phyloP scores from a whole-genome alignment of 2,113 vertebrate species.

The Callospermophilus lateralis region DNA sequence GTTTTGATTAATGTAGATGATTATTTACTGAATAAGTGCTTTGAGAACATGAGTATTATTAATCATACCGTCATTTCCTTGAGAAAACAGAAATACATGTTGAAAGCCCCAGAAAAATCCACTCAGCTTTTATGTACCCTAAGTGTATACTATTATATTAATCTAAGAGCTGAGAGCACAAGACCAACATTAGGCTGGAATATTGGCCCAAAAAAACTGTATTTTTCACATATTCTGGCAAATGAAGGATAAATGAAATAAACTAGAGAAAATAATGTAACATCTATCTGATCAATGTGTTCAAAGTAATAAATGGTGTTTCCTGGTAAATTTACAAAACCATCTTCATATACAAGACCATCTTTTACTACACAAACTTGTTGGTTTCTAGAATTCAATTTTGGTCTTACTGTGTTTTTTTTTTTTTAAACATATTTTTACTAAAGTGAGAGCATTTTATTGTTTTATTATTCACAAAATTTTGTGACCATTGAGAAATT shows the following conservation, averaged over 20 bases:
- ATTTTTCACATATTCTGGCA: constrained; percentile 55
- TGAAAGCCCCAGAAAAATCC: background rate
- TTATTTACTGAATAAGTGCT: constrained; percentile 74
- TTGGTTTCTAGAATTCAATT: background rate
- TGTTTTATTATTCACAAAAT: constrained; percentile 46
- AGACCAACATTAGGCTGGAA: constrained; percentile 44
- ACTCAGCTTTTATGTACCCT: no score
- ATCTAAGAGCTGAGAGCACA: constrained; percentile 13
- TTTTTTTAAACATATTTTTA: constrained; percentile 60
- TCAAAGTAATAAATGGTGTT: constrained; percentile 60
- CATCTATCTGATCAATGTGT: constrained; percentile 32
- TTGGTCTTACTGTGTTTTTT: background rate
- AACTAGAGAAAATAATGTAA: constrained; percentile 63
- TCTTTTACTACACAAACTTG: constrained; percentile 15
- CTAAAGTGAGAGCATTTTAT: constrained; percentile 50
- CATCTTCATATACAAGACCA: background rate
- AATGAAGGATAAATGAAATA: constrained; percentile 40
- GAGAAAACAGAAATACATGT: constrained; percentile 63
- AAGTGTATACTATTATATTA: no score
- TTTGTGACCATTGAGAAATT: constrained; percentile 62
- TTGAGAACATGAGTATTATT: constrained; percentile 49
- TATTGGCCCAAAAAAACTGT: constrained; percentile 39
- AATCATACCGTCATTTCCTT: constrained; percentile 59
- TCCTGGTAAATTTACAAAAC: background rate
- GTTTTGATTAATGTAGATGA: constrained; percentile 64